Evolutionary conservation across 2,797 vertebrate species (phyloP).

Genomic region (Arctocebus calabarensis): DNA sequence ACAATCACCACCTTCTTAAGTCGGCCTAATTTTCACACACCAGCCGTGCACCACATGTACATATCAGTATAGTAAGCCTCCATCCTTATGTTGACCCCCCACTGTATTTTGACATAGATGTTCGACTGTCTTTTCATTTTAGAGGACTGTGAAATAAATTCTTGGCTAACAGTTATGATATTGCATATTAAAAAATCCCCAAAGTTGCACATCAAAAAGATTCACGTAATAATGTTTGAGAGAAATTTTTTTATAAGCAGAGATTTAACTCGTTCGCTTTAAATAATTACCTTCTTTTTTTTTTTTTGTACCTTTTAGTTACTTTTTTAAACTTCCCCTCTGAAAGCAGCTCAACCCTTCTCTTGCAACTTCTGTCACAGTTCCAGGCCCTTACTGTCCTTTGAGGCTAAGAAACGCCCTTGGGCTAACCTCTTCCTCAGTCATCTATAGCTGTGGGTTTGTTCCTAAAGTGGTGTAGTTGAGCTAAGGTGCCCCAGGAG

Average conservation of each 20-base stretch:
- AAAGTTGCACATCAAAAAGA: not conserved
- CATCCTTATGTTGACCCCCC: no score
- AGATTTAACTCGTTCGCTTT: not conserved
- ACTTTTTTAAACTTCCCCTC: constrained; percentile 20
- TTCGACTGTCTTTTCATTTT: constrained; percentile 15
- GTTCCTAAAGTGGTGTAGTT: not conserved
- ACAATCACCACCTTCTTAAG: no score
- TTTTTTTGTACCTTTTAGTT: constrained; percentile 7
- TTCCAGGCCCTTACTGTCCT: not conserved
- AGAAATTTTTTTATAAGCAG: not conserved
- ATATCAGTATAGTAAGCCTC: no score
- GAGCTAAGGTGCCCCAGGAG: not conserved
- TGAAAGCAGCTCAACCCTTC: not conserved
- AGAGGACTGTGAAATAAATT: constrained; percentile 8
- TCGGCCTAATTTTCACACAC: no score
- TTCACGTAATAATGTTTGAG: not conserved
- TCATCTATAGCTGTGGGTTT: not conserved
- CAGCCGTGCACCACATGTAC: no score
- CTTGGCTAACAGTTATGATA: constrained; percentile 7
- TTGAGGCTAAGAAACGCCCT: not conserved
- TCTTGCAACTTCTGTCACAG: not conserved
- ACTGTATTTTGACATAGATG: no score
- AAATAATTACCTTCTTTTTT: not conserved
- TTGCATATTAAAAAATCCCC: not conserved
- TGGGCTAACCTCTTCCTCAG: not conserved